These are phyloP conservation scores for Ameiurus melas DNA, from an alignment of 2,113 vertebrate species.

Conservation along the genomic window DNA sequence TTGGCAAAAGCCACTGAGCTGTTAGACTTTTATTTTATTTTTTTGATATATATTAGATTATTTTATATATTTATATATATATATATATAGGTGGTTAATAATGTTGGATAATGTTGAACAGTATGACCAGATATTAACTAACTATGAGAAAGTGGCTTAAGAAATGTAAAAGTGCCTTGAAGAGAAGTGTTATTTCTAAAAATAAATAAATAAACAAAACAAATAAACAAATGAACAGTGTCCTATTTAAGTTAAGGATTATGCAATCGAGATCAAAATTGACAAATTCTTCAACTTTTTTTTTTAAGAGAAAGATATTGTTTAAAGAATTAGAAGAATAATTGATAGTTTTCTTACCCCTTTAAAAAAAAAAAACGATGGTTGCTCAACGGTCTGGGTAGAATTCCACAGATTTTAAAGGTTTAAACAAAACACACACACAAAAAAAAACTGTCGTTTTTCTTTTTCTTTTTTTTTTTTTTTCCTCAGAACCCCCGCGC, in stretches of 20 bases:
- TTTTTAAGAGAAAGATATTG: not conserved
- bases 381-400: not conserved
- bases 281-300: not conserved
- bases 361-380: not conserved
- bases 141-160: not conserved
- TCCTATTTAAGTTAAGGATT: not conserved
- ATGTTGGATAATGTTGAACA: not conserved
- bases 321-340: not conserved
- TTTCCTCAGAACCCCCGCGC: not conserved
- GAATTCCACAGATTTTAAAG: not conserved
- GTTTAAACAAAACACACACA: not conserved
- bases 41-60: too few species aligned
- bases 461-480: too few species aligned
- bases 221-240: not conserved
- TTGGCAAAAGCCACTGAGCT: not conserved
- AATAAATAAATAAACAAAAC: not conserved
- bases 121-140: not conserved
- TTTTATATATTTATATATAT: not conserved
- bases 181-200: not conserved
- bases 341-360: not conserved
- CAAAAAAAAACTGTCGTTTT: not conserved
- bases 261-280: not conserved
- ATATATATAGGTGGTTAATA: not conserved
- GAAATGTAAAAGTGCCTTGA: not conserved
- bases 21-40: not conserved